Evolutionary conservation across 2,797 vertebrate species (phyloP), one percentile per base, ranked within the genome.

Genomic region (Fringilla coelebs): DNA sequence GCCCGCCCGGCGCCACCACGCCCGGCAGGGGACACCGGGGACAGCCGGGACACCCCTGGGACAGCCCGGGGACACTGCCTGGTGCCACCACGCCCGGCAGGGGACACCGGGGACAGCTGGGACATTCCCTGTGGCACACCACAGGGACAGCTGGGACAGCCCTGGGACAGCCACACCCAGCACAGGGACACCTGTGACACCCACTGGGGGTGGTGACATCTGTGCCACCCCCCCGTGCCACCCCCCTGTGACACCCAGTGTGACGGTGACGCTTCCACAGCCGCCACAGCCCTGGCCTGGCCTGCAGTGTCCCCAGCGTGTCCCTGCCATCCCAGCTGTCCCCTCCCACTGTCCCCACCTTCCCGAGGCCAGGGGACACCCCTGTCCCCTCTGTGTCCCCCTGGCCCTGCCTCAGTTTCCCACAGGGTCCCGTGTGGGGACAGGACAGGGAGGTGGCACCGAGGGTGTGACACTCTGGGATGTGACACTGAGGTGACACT

Each of bases 221-320:
- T 55, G 20, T 55, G 74, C 16, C 74, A 76, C 22, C 19, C 17
- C 32, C 32, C 5, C 4, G 32, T n/a, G 32, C 4, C 54, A 34
- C n/a, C 55, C 10, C 10, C 55, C 5, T 3, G 15, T 40, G 77
- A 3, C 77, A 19, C 18, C 12, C 31, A 6, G 12, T 2, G 7
- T 31, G 36, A 29, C 13, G 0, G 38, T 48, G 60, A 24, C 60
- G 7, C 8, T 20, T 36, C 41, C n/a, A 32, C 1, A 1, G 77
- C n/a, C 46, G 29, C 25, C 31, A 3, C 31, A 10, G 36, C 17
- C 22, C 26, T 1, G 0, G 43, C 7, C 3, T 12, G 7, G n/a
- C 61, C 48, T 11, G 6, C 8, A 6, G 7, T 40, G 40, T 79
- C 58, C 71, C 54, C 40, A 20, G 31, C 3, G 2, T 52, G 38